These are phyloP conservation scores for Cantharis rufa DNA, from an alignment of 2,888 invertebrate genomes.

Conservation along the genomic window DNA sequence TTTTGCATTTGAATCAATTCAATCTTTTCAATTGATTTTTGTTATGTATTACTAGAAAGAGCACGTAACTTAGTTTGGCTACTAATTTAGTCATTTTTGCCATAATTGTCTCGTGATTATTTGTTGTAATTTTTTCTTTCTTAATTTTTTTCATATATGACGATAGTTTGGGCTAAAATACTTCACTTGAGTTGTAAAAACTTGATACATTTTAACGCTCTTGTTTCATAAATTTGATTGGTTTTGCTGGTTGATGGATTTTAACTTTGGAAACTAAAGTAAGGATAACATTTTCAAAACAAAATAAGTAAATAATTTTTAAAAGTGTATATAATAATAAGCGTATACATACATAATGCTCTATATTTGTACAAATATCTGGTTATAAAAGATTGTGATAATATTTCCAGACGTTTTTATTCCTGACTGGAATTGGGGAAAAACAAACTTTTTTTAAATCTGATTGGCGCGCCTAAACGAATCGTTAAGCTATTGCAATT, in stretches of 20 bases:
- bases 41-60: slow-evolving; percentile 4
- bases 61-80: slow-evolving; percentile 18
- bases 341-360: not conserved
- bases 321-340: slow-evolving; percentile 36
- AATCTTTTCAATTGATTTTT: slow-evolving; percentile 2
- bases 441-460: slow-evolving; percentile 11
- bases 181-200: not conserved
- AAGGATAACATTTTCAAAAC: not conserved
- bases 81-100: slow-evolving; percentile 23
- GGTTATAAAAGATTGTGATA: slow-evolving; percentile 38
- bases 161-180: not conserved
- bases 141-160: not conserved
- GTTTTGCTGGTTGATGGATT: not conserved
- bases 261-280: not conserved
- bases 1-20: slow-evolving; percentile 1
- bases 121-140: slow-evolving; percentile 6
- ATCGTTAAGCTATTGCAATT: slow-evolving; percentile 11
- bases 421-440: slow-evolving; percentile 25
- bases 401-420: slow-evolving; percentile 37
- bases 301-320: slow-evolving; percentile 5
- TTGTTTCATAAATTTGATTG: not conserved
- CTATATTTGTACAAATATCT: slow-evolving; percentile 19
- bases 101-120: slow-evolving; percentile 22
- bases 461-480: not conserved
- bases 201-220: not conserved